These are phyloP conservation scores for Oryzias javanicus DNA, from an alignment of 2,113 vertebrate species.

Conservation along the genomic window DNA sequence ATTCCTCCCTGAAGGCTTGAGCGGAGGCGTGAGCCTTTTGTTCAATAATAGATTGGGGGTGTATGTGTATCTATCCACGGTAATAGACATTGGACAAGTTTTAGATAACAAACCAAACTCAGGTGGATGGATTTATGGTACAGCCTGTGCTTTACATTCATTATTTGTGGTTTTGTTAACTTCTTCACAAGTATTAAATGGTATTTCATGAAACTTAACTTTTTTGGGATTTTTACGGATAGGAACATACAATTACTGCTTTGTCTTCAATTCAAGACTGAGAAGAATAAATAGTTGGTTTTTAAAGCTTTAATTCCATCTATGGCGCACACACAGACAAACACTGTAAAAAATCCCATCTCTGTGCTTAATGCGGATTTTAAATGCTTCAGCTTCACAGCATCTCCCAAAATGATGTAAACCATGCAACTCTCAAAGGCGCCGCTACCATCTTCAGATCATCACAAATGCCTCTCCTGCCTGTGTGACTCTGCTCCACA, in stretches of 20 bases:
- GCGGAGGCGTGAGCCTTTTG: conserved; percentile 74
- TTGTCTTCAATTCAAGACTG: conserved; percentile 32
- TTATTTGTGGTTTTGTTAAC: conserved; percentile 44
- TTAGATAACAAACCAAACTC: conserved; percentile 71
- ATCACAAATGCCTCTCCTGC: conserved; percentile 45
- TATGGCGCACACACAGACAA: conserved; percentile 20
- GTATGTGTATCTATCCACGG: conserved; percentile 73
- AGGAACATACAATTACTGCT: conserved; percentile 36
- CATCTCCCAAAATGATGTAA: conserved; percentile 44
- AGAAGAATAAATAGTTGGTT: conserved; percentile 24
- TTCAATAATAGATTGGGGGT: conserved; percentile 77
- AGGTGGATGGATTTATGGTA: conserved; percentile 58
- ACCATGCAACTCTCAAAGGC: conserved; percentile 57
- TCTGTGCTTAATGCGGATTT: conserved; percentile 46
- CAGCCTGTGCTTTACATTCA: conserved; percentile 46
- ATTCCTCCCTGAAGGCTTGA: conserved; percentile 78
- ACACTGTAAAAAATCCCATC: conserved; percentile 7
- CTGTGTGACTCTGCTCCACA: conserved; percentile 41
- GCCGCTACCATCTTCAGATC: conserved; percentile 37
- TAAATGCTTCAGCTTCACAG: conserved; percentile 49
- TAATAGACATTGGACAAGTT: conserved; percentile 75
- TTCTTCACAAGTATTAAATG: conserved; percentile 21
- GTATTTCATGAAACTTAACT: conserved; percentile 33
- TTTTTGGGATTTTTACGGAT: conserved; percentile 30
- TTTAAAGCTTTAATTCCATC: conserved; percentile 22